Conservation (phyloP, 2,797 vertebrate genomes). For the Stomatorhinus walkeri region DNA sequence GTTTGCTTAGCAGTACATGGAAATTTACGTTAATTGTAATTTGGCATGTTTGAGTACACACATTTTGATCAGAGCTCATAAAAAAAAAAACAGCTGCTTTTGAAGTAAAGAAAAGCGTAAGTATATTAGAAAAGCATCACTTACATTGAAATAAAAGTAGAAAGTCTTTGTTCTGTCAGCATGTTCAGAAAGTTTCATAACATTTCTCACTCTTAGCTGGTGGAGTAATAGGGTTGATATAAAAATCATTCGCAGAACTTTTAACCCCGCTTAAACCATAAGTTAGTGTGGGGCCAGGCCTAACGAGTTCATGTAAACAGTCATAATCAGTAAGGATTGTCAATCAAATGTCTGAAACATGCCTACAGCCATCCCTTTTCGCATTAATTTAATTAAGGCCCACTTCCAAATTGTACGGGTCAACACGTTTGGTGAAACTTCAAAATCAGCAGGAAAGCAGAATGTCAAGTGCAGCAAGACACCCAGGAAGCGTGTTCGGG, state of each 20-base stretch:
- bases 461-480: not conserved
- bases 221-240: constrained; percentile 15
- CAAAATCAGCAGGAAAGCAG: not conserved
- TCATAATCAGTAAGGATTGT: constrained; percentile 60
- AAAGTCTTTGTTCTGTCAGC: constrained; percentile 35
- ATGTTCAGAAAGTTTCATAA: constrained; percentile 49
- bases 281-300: constrained; percentile 31
- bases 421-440: not conserved
- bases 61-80: constrained; percentile 85
- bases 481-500: not conserved
- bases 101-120: constrained; percentile 38
- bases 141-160: constrained; percentile 25
- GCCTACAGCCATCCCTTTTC: constrained; percentile 35
- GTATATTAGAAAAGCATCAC: constrained; percentile 32
- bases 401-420: constrained; percentile 25
- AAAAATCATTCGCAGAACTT: constrained; percentile 17
- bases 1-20: constrained; percentile 76
- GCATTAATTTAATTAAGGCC: constrained; percentile 32
- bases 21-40: constrained; percentile 62
- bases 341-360: constrained; percentile 48
- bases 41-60: constrained; percentile 82
- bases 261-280: not conserved
- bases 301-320: constrained; percentile 41
- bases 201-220: constrained; percentile 27
- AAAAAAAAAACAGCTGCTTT: constrained; percentile 80